Evolutionary conservation across 2,797 vertebrate genomes (phyloP).

Genomic region (Simalia tracyae): DNA sequence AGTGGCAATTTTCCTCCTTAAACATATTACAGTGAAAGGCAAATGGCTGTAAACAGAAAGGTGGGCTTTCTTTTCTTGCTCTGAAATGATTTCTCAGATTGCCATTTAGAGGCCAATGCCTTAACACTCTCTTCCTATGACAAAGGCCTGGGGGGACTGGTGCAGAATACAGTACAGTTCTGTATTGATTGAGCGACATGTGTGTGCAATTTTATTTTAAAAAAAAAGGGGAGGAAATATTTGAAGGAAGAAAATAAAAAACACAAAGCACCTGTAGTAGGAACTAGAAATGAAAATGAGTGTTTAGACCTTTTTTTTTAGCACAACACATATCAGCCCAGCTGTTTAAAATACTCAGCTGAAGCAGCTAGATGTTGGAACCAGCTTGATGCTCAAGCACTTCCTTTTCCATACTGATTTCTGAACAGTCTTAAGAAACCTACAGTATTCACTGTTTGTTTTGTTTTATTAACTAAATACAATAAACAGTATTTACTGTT

Average conservation of each 20-base stretch:
- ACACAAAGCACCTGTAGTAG: conserved; percentile 30
- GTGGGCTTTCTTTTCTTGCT: conserved; percentile 52
- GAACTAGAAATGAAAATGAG: conserved; percentile 45
- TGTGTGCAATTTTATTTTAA: conserved; percentile 26
- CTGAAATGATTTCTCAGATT: conserved; percentile 41
- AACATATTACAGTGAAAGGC: conserved; percentile 65
- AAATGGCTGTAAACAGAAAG: conserved; percentile 69
- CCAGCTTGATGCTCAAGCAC: background rate
- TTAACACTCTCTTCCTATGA: conserved; percentile 38
- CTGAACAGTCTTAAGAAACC: background rate
- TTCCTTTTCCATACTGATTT: background rate
- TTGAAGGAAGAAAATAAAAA: conserved; percentile 27
- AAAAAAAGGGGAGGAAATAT: conserved; percentile 39
- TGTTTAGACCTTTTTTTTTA: conserved; percentile 35
- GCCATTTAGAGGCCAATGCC: conserved; percentile 44
- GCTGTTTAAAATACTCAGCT: conserved; percentile 6
- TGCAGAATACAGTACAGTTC: conserved; percentile 33
- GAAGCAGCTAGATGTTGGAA: background rate
- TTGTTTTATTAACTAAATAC: background rate
- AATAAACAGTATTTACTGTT: background rate
- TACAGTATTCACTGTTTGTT: background rate
- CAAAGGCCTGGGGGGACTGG: conserved; percentile 3
- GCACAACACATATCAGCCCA: conserved; percentile 4
- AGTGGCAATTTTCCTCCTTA: conserved; percentile 74
- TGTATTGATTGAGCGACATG: conserved; percentile 12